These are phyloP conservation scores for Biston stratarius DNA, from an alignment of 2,888 invertebrate species.

Conservation along the genomic window DNA sequence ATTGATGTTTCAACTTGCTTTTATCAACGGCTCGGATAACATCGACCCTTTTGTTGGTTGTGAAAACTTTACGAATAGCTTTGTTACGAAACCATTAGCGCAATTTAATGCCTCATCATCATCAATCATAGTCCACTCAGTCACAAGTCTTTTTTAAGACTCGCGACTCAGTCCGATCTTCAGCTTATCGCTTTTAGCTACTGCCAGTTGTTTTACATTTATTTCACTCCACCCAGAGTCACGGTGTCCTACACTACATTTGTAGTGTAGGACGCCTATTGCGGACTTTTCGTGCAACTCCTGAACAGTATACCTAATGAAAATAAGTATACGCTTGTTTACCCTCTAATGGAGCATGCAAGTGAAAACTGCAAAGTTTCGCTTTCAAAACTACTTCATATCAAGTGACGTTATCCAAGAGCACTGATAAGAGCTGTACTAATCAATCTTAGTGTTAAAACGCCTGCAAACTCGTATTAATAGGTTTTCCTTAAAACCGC, in stretches of 20 bases:
- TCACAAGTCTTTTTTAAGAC: too few species aligned
- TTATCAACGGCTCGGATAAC: slow-evolving; percentile 56
- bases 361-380: slow-evolving; percentile 28
- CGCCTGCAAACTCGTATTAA: slow-evolving; percentile 33
- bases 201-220: too few species aligned
- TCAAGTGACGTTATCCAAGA: slow-evolving; percentile 34
- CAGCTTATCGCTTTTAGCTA: too few species aligned
- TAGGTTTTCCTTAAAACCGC: slow-evolving; percentile 35
- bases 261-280: too few species aligned
- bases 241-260: too few species aligned
- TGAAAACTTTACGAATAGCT: slow-evolving; percentile 21
- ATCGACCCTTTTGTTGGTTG: slow-evolving; percentile 38
- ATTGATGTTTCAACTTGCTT: slow-evolving; percentile 68
- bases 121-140: too few species aligned
- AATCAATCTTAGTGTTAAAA: slow-evolving; percentile 36
- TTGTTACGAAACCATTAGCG: slow-evolving; percentile 29
- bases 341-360: slow-evolving; percentile 20
- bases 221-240: too few species aligned
- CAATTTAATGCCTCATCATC: slow-evolving; percentile 13
- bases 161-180: too few species aligned
- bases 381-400: slow-evolving; percentile 1
- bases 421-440: slow-evolving; percentile 38
- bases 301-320: not conserved
- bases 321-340: slow-evolving; percentile 5
- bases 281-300: slow-evolving; percentile 11